Percentiles rank a stretch among this genome's conserved stretches.
These are phyloP conservation scores for Trachymyrmex cornetzi DNA, from an alignment of 1,140 invertebrate genomes.

Conservation along the genomic window DNA sequence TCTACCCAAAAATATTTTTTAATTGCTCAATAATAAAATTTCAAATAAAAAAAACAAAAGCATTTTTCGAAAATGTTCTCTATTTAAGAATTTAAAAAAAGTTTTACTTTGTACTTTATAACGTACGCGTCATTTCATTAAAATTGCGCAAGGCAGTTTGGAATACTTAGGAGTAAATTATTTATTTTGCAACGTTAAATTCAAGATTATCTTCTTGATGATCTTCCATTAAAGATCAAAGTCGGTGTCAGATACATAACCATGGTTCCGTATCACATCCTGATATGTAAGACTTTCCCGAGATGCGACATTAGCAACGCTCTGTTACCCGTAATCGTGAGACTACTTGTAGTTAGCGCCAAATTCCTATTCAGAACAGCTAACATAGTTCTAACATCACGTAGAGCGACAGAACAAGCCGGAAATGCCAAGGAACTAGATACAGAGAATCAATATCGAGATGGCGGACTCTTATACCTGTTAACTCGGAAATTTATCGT, in stretches of 20 bases:
- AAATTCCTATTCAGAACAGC: constrained; percentile 61
- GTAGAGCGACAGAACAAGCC: constrained; percentile 37
- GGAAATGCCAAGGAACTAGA: constrained; percentile 51
- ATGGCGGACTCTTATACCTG: constrained; percentile 39
- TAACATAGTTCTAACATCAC: constrained; percentile 62
- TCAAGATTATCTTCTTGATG: background rate
- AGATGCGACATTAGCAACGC: constrained; percentile 49
- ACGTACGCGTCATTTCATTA: background rate
- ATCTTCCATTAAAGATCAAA: constrained; percentile 3
- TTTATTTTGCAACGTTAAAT: background rate
- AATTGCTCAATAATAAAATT: background rate
- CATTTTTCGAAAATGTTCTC: background rate
- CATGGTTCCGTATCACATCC: constrained; percentile 28
- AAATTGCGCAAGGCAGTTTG: background rate
- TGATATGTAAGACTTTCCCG: constrained; percentile 53
- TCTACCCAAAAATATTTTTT: background rate
- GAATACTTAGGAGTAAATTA: background rate
- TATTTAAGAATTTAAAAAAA: background rate
- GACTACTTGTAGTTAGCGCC: constrained; percentile 59
- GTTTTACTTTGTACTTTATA: background rate
- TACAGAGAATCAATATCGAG: constrained; percentile 49
- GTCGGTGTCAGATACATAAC: background rate
- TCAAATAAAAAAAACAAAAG: background rate
- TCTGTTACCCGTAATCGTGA: constrained; percentile 56
- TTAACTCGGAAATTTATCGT: constrained; percentile 39